Evolutionary conservation across 2,888 invertebrate species (phyloP), one percentile per base, ranked within the genome.

Genomic region (Leucoptera coffeella): DNA sequence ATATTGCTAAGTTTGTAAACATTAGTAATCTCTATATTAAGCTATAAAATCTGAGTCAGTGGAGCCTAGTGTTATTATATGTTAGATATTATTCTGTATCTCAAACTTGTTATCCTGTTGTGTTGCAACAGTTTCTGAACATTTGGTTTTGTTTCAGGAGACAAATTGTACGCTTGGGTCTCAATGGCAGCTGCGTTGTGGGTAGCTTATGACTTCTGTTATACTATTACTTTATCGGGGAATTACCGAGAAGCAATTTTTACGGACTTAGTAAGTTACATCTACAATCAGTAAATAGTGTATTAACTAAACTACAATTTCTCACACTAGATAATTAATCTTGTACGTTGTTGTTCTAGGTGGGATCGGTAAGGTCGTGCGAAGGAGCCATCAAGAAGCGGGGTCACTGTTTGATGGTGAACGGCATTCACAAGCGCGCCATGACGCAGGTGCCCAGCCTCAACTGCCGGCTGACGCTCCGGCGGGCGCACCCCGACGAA

Each of bases 211-310:
- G 50, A 55, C 31, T 67, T 56, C 40, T 45, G 43, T 29, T 69
- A 69, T 38, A 59, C 59, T 2, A 44, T 67, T 27, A 67, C 64
- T 26, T 50, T 69, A 35, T 62, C 65, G 32, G 69, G 69, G 31
- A 62, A 58, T 39, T 65, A 67, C 31, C 50, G 67, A 23, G 67
- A 69, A 49, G 67, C 65, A 29, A 64, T 67, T 36, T 69, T 69
- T 39, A 56, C 61, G 12, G 65, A 69, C 34, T 50, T 50, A 35
- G 69, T 69, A 48, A 55, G 65, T 51, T n/a, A n/a, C n/a, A n/a
- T n/a, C n/a, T n/a, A n/a, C n/a, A n/a, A n/a, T n/a, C n/a, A n/a
- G n/a, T n/a, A n/a, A n/a, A 34, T 27, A 19, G 30, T 13, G 12
- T 23, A 12, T 13, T 8, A 13, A 9, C 11, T 22, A 11, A 9